Conservation (phyloP, 2,888 invertebrate species). For the Ennomos erosarius region DNA sequence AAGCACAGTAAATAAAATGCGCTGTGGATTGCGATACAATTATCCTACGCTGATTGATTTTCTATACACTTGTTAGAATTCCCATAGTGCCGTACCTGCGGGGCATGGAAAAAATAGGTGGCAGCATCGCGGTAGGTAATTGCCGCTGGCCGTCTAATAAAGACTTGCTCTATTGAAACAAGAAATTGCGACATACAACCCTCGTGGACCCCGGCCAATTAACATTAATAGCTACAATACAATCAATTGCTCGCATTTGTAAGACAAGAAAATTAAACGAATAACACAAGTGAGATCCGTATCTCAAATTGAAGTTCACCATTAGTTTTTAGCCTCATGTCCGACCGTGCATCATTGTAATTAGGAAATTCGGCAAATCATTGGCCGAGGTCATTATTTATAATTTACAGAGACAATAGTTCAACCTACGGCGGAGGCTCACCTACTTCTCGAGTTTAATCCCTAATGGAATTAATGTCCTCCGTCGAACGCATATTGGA, state of each 20-base stretch:
- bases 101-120: slow-evolving; percentile 54
- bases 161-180: slow-evolving; percentile 74
- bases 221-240: slow-evolving; percentile 58
- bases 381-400: slow-evolving; percentile 68
- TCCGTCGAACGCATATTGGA: slow-evolving; percentile 54
- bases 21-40: slow-evolving; percentile 37
- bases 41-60: slow-evolving; percentile 68
- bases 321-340: slow-evolving; percentile 46
- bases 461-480: slow-evolving; percentile 57
- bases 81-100: slow-evolving; percentile 56
- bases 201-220: slow-evolving; percentile 63
- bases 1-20: slow-evolving; percentile 27
- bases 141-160: slow-evolving; percentile 62
- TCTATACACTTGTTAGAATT: slow-evolving; percentile 70
- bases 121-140: slow-evolving; percentile 57
- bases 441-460: slow-evolving; percentile 54
- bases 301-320: slow-evolving; percentile 46
- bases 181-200: slow-evolving; percentile 71
- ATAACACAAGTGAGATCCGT: slow-evolving; percentile 49
- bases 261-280: slow-evolving; percentile 52
- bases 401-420: slow-evolving; percentile 58
- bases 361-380: slow-evolving; percentile 77
- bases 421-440: slow-evolving; percentile 40
- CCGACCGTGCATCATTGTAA: slow-evolving; percentile 61
- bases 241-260: slow-evolving; percentile 63